A percentile compares a stretch with the other conserved stretches of the same genome.
phyloP scores from a whole-genome alignment of 2,888 invertebrate species.

The Tipula confusa region DNA sequence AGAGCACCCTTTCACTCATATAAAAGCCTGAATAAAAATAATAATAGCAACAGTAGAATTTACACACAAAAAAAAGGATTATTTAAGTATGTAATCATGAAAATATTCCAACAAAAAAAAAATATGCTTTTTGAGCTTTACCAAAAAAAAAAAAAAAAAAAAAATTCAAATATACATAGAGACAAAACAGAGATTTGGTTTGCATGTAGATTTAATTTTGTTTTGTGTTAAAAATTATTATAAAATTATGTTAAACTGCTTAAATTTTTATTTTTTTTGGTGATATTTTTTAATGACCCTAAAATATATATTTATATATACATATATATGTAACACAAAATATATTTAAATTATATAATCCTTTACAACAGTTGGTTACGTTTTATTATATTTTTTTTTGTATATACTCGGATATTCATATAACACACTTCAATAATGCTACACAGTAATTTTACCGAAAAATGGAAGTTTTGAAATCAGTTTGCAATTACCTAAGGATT shows the following conservation, averaged over 20 bases:
- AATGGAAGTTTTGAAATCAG: not conserved
- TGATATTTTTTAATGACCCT: not conserved
- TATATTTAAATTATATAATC: not conserved
- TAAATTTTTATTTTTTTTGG: not conserved
- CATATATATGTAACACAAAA: not conserved
- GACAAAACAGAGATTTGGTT: not conserved
- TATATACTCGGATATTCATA: not conserved
- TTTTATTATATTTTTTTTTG: not conserved
- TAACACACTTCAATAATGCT: not conserved
- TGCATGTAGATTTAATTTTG: not conserved
- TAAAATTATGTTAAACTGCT: constrained; percentile 25
- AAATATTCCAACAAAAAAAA: not conserved
- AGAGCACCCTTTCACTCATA: not conserved
- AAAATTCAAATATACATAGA: too few relatives aligned
- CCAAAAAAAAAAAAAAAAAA: not conserved
- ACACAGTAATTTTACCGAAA: not conserved
- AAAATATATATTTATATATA: not conserved
- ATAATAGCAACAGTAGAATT: constrained; percentile 20
- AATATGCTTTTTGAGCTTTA: constrained; percentile 13
- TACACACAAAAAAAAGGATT: constrained; percentile 3
- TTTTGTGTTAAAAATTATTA: constrained; percentile 9
- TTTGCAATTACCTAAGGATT: too few relatives aligned
- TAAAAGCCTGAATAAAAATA: not conserved
- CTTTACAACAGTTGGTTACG: not conserved
- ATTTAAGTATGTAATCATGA: constrained; percentile 20